These are phyloP conservation scores for Agapornis canus DNA, from an alignment of 2,797 vertebrate species.

Conservation along the genomic window DNA sequence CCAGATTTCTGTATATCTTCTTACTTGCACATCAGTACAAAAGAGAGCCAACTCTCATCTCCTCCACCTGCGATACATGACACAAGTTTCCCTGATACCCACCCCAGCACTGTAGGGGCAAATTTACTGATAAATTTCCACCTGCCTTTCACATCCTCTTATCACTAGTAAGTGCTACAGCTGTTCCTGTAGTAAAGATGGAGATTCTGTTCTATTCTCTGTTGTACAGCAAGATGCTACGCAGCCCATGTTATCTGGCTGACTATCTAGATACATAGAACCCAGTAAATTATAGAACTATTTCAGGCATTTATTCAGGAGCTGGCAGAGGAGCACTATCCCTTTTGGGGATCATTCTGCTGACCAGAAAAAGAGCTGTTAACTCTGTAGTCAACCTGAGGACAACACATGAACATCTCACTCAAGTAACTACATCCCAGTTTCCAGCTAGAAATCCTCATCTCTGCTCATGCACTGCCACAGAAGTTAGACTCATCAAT, in stretches of 20 bases:
- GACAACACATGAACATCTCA: not conserved
- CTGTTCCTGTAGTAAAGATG: not conserved
- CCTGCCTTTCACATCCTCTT: not conserved
- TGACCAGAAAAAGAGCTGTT: not conserved
- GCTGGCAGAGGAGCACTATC: not conserved
- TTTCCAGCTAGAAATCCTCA: not conserved
- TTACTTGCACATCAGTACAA: not conserved
- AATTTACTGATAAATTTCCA: not conserved
- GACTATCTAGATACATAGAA: not conserved
- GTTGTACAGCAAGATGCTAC: not conserved
- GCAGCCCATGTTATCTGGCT: not conserved
- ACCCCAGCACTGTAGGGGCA: rapidly evolving
- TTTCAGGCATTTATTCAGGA: not conserved
- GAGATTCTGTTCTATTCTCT: not conserved
- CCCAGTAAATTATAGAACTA: not conserved
- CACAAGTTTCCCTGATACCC: not conserved
- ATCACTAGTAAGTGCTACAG: not conserved
- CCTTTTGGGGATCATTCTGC: not conserved
- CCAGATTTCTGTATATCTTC: not conserved
- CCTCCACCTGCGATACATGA: not conserved
- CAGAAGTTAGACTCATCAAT: not conserved
- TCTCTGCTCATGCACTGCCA: not conserved
- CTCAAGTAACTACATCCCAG: not conserved
- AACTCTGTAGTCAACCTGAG: not conserved
- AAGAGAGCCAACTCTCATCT: not conserved